phyloP scores from a whole-genome alignment of 2,888 invertebrate genomes.

The Emmelina monodactyla region DNA sequence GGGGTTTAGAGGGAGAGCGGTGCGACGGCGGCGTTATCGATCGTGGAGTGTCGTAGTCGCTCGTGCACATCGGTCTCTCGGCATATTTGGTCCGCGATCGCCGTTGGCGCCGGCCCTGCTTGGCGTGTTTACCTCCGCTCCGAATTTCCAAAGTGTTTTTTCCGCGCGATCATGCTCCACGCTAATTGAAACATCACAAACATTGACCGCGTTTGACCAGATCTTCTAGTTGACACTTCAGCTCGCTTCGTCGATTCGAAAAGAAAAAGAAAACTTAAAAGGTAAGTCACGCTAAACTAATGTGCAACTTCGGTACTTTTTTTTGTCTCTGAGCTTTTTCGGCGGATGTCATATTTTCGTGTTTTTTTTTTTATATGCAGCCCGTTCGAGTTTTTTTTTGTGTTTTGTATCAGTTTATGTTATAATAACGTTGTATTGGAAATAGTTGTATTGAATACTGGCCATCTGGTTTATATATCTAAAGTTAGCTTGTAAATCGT shows the following conservation, averaged over 20 bases:
- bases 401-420: constrained; percentile 13
- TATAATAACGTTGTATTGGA: constrained; percentile 30
- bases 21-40: constrained; percentile 52
- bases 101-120: constrained; percentile 61
- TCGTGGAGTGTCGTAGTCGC: constrained; percentile 48
- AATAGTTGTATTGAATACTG: constrained; percentile 52
- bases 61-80: constrained; percentile 53
- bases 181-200: constrained; percentile 52
- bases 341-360: constrained; percentile 10
- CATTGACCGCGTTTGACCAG: constrained; percentile 27
- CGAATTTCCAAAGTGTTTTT: constrained; percentile 39
- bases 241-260: background rate
- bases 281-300: background rate
- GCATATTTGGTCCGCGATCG: constrained; percentile 57
- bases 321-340: constrained; percentile 13
- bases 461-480: constrained; percentile 65
- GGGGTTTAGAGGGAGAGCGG: constrained; percentile 43
- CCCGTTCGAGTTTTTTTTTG: constrained; percentile 14
- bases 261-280: background rate
- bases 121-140: constrained; percentile 56
- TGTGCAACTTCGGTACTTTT: constrained; percentile 23
- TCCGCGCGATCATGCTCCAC: constrained; percentile 50
- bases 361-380: constrained; percentile 13
- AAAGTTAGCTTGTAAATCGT: constrained; percentile 65
- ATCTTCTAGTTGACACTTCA: background rate